These are phyloP conservation scores for Gadus macrocephalus DNA, from an alignment of 2,113 vertebrate genomes.

Conservation along the genomic window DNA sequence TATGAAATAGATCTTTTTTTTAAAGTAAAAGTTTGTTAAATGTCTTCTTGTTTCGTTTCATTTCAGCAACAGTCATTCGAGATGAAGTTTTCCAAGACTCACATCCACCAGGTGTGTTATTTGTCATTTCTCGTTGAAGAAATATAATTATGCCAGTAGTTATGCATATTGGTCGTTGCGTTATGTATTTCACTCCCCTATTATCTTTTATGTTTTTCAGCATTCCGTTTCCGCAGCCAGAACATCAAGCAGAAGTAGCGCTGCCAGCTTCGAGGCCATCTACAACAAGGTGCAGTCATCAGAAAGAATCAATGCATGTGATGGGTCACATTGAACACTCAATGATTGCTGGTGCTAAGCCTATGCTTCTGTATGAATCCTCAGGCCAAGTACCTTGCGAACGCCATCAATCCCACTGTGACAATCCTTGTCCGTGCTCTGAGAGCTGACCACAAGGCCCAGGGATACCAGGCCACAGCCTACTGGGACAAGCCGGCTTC, in stretches of 20 bases:
- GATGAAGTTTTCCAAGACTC: conserved; percentile 52
- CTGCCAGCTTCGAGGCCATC: conserved; percentile 60
- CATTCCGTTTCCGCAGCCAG: conserved; percentile 26
- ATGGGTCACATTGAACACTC: not conserved
- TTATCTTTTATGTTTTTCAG: conserved; percentile 36
- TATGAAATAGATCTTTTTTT: not conserved
- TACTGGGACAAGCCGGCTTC: conserved; percentile 61
- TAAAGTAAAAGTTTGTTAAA: not conserved
- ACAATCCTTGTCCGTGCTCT: conserved; percentile 66
- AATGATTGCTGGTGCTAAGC: not conserved
- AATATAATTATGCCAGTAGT: not conserved
- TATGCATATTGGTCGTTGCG: not conserved
- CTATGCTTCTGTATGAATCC: conserved; percentile 17
- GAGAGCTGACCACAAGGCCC: conserved; percentile 55
- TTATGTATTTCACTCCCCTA: not conserved
- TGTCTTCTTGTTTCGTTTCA: not conserved
- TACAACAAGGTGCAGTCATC: conserved; percentile 47
- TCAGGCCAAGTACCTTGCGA: conserved; percentile 69
- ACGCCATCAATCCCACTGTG: conserved; percentile 55
- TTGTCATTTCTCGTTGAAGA: not conserved
- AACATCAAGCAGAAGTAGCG: conserved; percentile 26
- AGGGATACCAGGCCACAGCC: conserved; percentile 75
- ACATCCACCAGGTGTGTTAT: conserved; percentile 57
- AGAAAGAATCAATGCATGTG: not conserved
- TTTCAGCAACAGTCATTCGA: conserved; percentile 36